Conservation (phyloP, 1,140 invertebrate species). For the Octopus bimaculoides region DNA sequence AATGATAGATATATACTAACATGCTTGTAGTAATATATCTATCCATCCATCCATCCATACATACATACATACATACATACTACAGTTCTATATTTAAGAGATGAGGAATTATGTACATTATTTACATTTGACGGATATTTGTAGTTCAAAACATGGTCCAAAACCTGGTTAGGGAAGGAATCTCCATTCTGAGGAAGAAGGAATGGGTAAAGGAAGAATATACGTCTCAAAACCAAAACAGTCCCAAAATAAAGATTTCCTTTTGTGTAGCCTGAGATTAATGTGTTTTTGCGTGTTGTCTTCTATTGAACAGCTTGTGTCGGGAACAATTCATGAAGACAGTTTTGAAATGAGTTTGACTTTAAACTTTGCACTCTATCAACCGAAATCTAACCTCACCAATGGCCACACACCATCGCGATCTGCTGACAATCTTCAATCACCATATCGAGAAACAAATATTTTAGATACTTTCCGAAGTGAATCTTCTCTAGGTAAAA, state of each 20-base stretch:
- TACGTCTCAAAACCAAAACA: too few species aligned
- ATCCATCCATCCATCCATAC: too few species aligned
- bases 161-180: too few species aligned
- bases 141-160: too few species aligned
- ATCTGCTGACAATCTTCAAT: background rate
- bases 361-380: conserved; percentile 52
- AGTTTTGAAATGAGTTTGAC: conserved; percentile 53
- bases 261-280: background rate
- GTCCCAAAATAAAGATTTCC: background rate
- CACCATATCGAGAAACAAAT: background rate
- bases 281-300: conserved; percentile 8
- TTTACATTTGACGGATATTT: too few species aligned
- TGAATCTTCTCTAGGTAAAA: conserved; percentile 10
- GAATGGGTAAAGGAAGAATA: too few species aligned
- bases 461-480: conserved; percentile 7
- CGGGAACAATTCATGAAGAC: conserved; percentile 52
- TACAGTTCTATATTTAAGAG: too few species aligned
- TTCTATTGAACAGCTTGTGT: conserved; percentile 40
- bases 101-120: too few species aligned
- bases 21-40: too few species aligned
- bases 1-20: too few species aligned
- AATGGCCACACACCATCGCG: background rate
- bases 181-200: too few species aligned
- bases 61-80: too few species aligned
- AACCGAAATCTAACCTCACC: background rate